Base-by-base conservation (phyloP, 1,140 invertebrate genomes). In the Lasioglossum baleicum region DNA sequence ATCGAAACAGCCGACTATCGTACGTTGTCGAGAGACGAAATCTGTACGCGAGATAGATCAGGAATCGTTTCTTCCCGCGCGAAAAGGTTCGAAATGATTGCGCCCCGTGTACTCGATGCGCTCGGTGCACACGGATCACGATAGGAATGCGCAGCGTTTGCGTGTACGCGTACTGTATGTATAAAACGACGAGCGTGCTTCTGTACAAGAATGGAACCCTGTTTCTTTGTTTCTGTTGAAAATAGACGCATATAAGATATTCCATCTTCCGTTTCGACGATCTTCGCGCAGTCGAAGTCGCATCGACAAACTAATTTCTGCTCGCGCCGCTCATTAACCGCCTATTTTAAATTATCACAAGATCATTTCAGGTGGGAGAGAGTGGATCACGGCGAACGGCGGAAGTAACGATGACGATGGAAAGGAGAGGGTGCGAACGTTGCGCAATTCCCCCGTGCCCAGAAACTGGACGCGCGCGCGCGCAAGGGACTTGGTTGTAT, bases 401-500 rank as follows among this genome's bases (percentile, higher is more conserved):
- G 20, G 8, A 2, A 58, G n/a, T 0, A n/a, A n/a, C 20, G 35
- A 35, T 2, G 1, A 35, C 35, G 3, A 35, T 35, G 42, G 22
- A 22, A 44, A 26, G 22, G 66, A 17, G 26, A 6, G 31, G 15
- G 8, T 17, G 35, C 44, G 35, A 65, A 73, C 65, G 73, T 88
- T 85, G 81, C 82, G 82, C 88, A 84, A 86, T 79, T 80, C 66
- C 78, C 75, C 66, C 78, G 80, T 68, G 69, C 51, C 66, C 75
- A 48, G 79, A 66, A 64, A 77, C 63, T 65, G 73, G 76, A 83
- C 48, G 67, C 56, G 67, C 82, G 67, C 82, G 77, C 40, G 83
- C 82, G 78, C 63, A 75, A 84, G 67, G 51, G 58, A 86, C 80
- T 86, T 82, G 87, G 75, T 88, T 90, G 85, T 90, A 91, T 88